Percentiles rank a stretch among this genome's conserved stretches.
These are phyloP conservation scores for Ceryle rudis DNA, from an alignment of 2,797 vertebrate species.

Conservation along the genomic window DNA sequence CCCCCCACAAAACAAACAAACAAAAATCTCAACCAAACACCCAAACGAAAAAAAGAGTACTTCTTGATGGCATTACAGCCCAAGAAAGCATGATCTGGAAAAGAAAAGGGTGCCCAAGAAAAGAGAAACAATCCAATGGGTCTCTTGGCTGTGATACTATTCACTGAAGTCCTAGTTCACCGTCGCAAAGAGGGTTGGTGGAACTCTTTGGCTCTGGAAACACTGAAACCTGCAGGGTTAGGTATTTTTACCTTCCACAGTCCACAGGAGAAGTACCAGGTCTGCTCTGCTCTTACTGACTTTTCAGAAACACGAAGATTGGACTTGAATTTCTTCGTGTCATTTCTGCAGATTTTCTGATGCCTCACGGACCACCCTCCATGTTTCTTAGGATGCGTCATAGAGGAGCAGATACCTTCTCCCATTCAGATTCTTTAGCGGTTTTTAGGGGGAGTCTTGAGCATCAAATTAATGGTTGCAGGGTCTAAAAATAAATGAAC, in stretches of 20 bases:
- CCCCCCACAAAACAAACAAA: background rate
- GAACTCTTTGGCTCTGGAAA: background rate
- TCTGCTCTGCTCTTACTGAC: background rate
- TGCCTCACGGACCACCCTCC: rapidly evolving
- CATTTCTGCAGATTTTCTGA: background rate
- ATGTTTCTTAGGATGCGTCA: background rate
- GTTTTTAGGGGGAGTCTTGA: background rate
- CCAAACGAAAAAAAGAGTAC: background rate
- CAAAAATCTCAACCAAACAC: background rate
- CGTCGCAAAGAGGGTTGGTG: rapidly evolving
- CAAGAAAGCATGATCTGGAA: background rate
- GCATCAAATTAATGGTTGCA: background rate
- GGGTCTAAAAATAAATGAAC: background rate
- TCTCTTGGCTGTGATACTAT: background rate
- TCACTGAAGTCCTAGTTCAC: background rate
- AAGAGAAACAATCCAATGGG: background rate
- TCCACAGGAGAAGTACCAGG: background rate
- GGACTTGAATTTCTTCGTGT: background rate
- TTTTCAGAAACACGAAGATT: background rate
- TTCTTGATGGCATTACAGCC: background rate
- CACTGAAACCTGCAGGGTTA: too few relatives aligned
- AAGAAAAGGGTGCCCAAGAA: background rate
- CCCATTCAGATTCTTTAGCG: background rate
- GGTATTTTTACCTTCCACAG: background rate
- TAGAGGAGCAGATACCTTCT: background rate